Percentiles rank a stretch among this genome's conserved stretches.
phyloP scores from a whole-genome alignment of 2,113 vertebrate genomes.

The Pachyramphus minor region DNA sequence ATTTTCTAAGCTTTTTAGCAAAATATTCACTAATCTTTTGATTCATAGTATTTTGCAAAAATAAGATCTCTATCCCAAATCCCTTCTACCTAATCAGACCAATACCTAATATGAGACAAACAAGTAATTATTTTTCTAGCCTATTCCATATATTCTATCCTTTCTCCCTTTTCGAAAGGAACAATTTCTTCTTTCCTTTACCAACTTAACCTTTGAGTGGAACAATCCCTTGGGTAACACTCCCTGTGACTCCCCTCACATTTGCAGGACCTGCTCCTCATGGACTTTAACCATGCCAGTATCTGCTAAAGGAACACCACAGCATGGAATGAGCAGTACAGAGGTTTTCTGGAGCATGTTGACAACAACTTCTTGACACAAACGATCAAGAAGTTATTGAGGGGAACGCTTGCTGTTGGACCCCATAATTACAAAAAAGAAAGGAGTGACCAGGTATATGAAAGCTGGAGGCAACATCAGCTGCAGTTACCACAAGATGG shows the following conservation, averaged over 20 bases:
- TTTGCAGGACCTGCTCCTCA: neutral
- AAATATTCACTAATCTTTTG: constrained; percentile 1
- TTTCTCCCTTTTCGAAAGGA: neutral
- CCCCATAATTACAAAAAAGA: neutral
- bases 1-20: constrained; percentile 32
- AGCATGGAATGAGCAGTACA: neutral
- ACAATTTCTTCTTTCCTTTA: neutral
- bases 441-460: neutral
- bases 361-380: neutral
- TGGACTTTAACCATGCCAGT: neutral
- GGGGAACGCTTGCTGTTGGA: neutral
- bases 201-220: neutral
- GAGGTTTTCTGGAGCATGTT: neutral
- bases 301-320: neutral
- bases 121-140: neutral
- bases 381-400: neutral
- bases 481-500: neutral
- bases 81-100: neutral
- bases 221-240: neutral
- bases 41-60: neutral
- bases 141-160: neutral
- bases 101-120: neutral
- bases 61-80: neutral
- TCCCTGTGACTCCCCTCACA: neutral
- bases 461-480: neutral